These are phyloP conservation scores for Gila robusta DNA, from an alignment of 2,797 vertebrate species.

Conservation along the genomic window DNA sequence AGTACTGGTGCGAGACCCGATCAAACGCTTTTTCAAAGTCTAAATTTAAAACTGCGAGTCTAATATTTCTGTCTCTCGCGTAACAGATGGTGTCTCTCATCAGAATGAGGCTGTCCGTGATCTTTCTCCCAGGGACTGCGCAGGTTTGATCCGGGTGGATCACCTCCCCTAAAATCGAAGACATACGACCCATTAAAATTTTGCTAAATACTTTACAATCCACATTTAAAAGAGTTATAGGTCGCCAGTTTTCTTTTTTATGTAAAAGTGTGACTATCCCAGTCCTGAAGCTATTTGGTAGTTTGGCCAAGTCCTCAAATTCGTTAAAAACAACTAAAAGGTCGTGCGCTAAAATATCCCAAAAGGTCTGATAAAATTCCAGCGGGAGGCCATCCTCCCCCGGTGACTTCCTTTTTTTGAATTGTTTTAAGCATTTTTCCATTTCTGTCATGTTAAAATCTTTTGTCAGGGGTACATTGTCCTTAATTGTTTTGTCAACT, in stretches of 20 bases:
- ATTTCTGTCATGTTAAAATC: background rate
- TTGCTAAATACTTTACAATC: conserved; percentile 55
- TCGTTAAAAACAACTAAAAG: too few species aligned
- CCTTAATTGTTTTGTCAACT: background rate
- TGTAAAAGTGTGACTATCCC: conserved; percentile 36
- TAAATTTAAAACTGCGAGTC: conserved; percentile 59
- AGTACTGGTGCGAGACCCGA: conserved; percentile 53
- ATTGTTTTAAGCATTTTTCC: too few species aligned
- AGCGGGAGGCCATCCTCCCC: background rate
- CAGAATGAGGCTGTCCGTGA: conserved; percentile 60
- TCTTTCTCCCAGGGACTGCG: conserved; percentile 54
- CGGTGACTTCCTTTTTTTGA: conserved; percentile 14
- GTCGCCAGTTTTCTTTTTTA: conserved; percentile 57
- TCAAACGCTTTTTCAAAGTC: conserved; percentile 65
- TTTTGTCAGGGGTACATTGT: background rate
- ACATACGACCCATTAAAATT: background rate
- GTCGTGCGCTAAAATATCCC: background rate
- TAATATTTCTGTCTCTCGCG: conserved; percentile 61
- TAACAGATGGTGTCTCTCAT: conserved; percentile 61
- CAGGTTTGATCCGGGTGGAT: conserved; percentile 65
- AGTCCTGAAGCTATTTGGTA: conserved; percentile 12
- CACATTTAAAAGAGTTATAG: conserved; percentile 40
- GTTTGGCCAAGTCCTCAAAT: too few species aligned
- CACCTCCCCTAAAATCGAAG: conserved; percentile 30
- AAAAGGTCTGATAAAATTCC: background rate